Evolutionary conservation across 2,113 vertebrate genomes (phyloP).

Genomic region (Catharus fuscescens): DNA sequence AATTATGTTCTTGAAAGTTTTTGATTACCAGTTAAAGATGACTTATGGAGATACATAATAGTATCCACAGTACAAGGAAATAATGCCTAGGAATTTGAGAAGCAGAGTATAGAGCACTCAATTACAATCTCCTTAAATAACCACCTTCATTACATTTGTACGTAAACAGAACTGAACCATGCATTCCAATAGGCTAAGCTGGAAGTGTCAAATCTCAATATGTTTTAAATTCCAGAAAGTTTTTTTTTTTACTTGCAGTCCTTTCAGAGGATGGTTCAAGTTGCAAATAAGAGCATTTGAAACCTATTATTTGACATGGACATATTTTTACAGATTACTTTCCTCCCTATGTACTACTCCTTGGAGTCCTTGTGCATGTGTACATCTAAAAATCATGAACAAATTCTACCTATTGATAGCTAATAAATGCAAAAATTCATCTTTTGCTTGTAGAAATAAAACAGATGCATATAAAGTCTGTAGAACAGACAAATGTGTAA

Average conservation of each 20-base stretch:
- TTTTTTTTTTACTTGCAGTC: not conserved
- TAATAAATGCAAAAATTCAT: not conserved
- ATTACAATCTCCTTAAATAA: not conserved
- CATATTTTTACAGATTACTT: not conserved
- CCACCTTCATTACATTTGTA: not conserved
- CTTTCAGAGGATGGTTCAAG: not conserved
- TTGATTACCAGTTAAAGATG: not conserved
- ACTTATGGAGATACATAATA: not conserved
- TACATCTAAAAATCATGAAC: not conserved
- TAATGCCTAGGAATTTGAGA: not conserved
- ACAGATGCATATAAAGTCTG: rapidly evolving
- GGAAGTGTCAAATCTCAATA: not conserved
- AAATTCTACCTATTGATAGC: not conserved
- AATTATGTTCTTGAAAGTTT: not conserved
- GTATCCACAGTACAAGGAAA: not conserved
- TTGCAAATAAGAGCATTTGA: not conserved
- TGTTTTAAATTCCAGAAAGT: not conserved
- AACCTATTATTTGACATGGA: not conserved
- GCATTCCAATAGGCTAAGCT: not conserved
- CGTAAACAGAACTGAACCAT: not conserved
- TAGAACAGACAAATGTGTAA: not conserved
- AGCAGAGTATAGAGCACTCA: not conserved
- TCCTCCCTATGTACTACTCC: not conserved
- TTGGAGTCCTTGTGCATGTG: too few species aligned
- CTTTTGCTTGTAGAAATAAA: not conserved